Base-by-base conservation (phyloP, 1,140 invertebrate species). In the Lucilia cuprina region DNA sequence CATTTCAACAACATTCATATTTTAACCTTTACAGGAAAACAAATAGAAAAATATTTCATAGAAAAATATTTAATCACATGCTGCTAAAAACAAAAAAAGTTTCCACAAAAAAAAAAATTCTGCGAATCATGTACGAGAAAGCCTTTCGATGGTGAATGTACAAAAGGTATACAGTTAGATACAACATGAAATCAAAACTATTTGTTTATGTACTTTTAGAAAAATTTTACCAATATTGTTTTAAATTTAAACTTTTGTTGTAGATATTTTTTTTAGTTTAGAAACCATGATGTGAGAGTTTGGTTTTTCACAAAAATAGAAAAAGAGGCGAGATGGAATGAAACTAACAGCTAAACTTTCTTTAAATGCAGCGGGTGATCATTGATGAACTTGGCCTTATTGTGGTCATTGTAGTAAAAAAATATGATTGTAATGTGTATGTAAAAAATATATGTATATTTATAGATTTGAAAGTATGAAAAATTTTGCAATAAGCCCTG, bases 371-470 rank as follows among this genome's bases (percentile, higher is more conserved):
- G 19, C 65, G 19, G 65, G 19, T 70, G 65, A 70, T 70, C 65
- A 70, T 70, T 70, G 65, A 70, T 70, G 65, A 70, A 70, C 65
- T 70, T 70, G 65, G 65, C 65, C 65, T 70, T 70, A 21, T 70
- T 70, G 65, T 70, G 65, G 65, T 70, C 65, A 70, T 70, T 21
- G 25, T 30, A 19, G 65, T 21, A 21, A 70, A 70, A 65, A 70
- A 9, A 21, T 5, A 70, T 30, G 25, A 30, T 30, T 30, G 25
- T 30, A 30, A 30, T 30, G 25, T 30, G 1, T 30, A 30, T 30
- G 25, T 30, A 21, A 70, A 65, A 21, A 0, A 21, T 21, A 70
- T 25, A 70, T 25, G 17, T 55, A 49, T 55, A 70, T 60, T 60
- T 60, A 60, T 60, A n/a, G 13, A 60, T n/a, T 60, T n/a, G 55